phyloP scores from a whole-genome alignment of 2,797 vertebrate genomes.

The Notolabrus celidotus region DNA sequence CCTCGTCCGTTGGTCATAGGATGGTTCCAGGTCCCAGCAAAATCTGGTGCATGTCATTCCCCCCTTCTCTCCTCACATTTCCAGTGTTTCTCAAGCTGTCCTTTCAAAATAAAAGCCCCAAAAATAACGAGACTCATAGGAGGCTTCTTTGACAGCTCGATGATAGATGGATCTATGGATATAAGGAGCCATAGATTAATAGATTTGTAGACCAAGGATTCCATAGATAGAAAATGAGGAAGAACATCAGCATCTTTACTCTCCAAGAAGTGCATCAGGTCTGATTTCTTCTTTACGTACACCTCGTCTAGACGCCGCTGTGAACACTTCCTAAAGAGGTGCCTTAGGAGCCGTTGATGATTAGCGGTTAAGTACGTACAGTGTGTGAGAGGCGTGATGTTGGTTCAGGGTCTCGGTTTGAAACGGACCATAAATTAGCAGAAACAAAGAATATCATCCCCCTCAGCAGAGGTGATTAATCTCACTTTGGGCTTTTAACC shows the following conservation, averaged over 20 bases:
- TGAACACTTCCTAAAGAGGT: slow-evolving; percentile 53
- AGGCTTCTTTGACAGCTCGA: no score
- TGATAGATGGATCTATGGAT: no score
- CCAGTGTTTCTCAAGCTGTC: no score
- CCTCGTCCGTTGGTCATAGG: no score
- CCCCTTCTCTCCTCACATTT: no score
- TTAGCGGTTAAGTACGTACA: slow-evolving; percentile 37
- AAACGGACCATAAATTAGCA: slow-evolving; percentile 71
- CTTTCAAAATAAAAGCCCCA: no score
- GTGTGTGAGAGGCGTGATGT: slow-evolving; percentile 47
- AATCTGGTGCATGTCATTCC: no score
- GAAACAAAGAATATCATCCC: slow-evolving; percentile 78
- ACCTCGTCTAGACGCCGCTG: slow-evolving; percentile 24
- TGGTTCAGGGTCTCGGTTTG: slow-evolving; percentile 41
- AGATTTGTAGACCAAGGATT: no score
- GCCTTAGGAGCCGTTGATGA: slow-evolving; percentile 40
- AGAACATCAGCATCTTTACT: slow-evolving; percentile 7
- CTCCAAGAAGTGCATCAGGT: slow-evolving; percentile 16
- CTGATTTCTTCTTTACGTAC: slow-evolving; percentile 46
- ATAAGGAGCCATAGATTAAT: no score
- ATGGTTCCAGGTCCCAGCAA: no score
- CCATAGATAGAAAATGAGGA: not conserved
- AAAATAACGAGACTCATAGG: no score
- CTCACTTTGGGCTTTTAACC: slow-evolving; percentile 76
- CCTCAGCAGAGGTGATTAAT: slow-evolving; percentile 75